Evolutionary conservation across 2,113 vertebrate species (phyloP).

Genomic region (Erpornis zantholeuca): DNA sequence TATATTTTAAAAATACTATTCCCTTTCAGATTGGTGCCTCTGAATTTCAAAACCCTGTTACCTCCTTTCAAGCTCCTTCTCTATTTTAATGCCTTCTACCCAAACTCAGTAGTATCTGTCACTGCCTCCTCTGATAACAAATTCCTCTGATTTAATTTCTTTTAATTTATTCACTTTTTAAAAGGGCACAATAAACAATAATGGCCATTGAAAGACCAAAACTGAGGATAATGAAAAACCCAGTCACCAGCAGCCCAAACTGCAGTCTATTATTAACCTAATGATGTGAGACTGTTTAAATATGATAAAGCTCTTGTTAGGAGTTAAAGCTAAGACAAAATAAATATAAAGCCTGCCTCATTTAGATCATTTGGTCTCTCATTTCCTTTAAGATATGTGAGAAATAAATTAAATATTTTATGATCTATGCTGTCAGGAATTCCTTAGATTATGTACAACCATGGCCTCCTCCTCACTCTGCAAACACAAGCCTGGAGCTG

Average conservation of each 20-base stretch:
- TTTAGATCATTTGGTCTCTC: neutral
- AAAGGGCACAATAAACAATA: neutral
- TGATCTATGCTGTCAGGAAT: neutral
- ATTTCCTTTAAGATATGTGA: neutral
- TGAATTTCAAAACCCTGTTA: neutral
- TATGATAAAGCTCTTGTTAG: neutral
- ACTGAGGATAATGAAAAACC: neutral
- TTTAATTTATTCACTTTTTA: neutral
- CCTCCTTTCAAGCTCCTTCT: neutral
- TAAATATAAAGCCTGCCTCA: neutral
- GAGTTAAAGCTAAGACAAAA: conserved; percentile 2
- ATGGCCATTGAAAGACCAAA: neutral
- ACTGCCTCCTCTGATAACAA: neutral
- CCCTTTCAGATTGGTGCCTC: neutral
- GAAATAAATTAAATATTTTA: conserved; percentile 8
- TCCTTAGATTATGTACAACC: neutral
- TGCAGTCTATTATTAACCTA: neutral
- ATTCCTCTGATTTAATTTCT: neutral
- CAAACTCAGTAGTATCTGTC: neutral
- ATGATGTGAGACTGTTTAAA: conserved; percentile 10
- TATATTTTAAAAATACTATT: neutral
- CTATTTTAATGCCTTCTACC: neutral
- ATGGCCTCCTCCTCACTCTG: neutral
- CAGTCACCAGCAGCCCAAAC: neutral
- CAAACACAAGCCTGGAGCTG: neutral